Evolutionary conservation across 2,888 invertebrate genomes (phyloP), one percentile per base, ranked within the genome.

Genomic region (Coremacera marginata): DNA sequence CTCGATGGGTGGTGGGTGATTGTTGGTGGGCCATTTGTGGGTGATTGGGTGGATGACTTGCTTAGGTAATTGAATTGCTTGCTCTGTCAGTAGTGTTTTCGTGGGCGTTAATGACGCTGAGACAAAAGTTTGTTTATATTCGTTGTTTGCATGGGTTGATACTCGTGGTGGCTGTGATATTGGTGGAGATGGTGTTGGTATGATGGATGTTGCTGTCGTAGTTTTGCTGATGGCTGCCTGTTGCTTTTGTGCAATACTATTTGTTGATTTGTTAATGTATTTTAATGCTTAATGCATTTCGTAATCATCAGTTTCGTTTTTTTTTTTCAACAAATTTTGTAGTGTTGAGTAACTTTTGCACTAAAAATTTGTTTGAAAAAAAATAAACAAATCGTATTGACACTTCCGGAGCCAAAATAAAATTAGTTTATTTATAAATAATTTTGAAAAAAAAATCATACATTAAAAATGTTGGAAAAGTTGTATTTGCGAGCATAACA

Each of bases 101-200:
- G 74, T 67, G 55, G 73, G 74, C 74, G 74, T 74, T 74, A 74
- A 74, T 74, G 74, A 74, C 67, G 74, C 74, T 55, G 16, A 49
- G 63, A 51, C 7, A 34, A 55, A 19, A n/a, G 25, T 37, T 25
- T 67, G 52, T 27, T 27, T 74, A 57, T 5, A 44, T 11, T 49
- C 22, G 5, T 14, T 52, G 14, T 74, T 37, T 51, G 3, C 14
- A 51, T 49, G 51, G 3, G 14, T n/a, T 16, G n/a, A 14, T 63
- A 63, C 65, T 62, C 1, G 9, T 27, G 49, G 73, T n/a, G 44
- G 74, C 7, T 34, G 19, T 34, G 65, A 8, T 19, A 16, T 2
- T 65, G 27, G 22, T 62, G 62, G 5, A 19, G n/a, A 19, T 22
- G 7, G 55, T 22, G 75, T 65, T 65, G 65, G 25, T 34, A 37